Evolutionary conservation across 2,888 invertebrate species (phyloP).

Genomic region (Nomada flava): DNA sequence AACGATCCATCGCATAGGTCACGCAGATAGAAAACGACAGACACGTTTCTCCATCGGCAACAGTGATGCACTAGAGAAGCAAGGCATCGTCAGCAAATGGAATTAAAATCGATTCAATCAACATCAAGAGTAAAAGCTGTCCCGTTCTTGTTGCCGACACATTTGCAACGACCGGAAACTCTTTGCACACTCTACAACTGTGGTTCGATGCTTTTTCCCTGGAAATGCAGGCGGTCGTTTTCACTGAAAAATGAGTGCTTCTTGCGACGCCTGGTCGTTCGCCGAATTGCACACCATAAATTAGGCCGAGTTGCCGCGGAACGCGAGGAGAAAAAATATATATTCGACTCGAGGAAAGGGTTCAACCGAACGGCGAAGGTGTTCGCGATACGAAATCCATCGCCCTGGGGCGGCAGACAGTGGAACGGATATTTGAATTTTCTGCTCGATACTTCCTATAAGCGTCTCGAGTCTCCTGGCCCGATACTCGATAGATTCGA

Average conservation of each 20-base stretch:
- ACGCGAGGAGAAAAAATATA: conserved; percentile 48
- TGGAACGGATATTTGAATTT: conserved; percentile 30
- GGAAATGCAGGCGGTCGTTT: conserved; percentile 64
- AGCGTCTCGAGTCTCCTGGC: background rate
- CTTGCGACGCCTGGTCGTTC: conserved; percentile 62
- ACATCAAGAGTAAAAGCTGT: conserved; percentile 4
- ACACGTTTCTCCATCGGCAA: background rate
- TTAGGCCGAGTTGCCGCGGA: conserved; percentile 60
- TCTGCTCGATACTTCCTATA: background rate
- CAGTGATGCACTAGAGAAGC: background rate
- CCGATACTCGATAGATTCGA: background rate
- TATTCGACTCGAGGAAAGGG: conserved; percentile 37
- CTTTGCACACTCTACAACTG: conserved; percentile 34
- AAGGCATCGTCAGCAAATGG: conserved; percentile 4
- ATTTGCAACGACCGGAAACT: conserved; percentile 35
- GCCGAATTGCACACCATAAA: conserved; percentile 73
- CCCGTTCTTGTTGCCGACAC: conserved; percentile 32
- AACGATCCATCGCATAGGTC: background rate
- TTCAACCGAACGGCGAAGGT: conserved; percentile 21
- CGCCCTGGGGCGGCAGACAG: background rate
- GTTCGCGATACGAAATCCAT: conserved; percentile 26
- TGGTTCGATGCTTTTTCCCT: conserved; percentile 52
- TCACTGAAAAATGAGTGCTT: conserved; percentile 75
- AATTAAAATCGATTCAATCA: conserved; percentile 19
- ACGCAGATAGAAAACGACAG: background rate